These are phyloP conservation scores for Chloroclystis v-ata DNA, from an alignment of 2,888 invertebrate species.

Conservation along the genomic window DNA sequence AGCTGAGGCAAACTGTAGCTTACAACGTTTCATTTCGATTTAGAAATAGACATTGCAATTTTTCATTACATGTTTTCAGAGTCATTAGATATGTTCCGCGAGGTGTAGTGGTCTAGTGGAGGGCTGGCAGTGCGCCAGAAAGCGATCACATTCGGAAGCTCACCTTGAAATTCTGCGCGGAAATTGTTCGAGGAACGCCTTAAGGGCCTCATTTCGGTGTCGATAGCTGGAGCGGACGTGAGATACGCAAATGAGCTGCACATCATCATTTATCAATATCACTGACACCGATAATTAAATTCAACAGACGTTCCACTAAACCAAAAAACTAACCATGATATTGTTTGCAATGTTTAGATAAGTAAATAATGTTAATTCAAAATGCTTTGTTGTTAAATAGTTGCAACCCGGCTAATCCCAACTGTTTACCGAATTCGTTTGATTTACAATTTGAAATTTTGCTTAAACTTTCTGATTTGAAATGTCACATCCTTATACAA, in stretches of 20 bases:
- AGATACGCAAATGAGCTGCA: neutral
- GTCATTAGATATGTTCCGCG: constrained; percentile 23
- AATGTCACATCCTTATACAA: too few species aligned
- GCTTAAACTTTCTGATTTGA: too few species aligned
- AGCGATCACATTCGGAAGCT: constrained; percentile 27
- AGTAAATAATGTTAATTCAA: too few species aligned
- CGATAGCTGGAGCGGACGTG: constrained; percentile 7
- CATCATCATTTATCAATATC: neutral
- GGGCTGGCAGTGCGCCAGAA: constrained; percentile 42
- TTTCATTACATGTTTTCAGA: neutral
- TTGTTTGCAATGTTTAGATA: neutral
- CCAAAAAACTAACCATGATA: too few species aligned
- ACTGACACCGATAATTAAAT: neutral
- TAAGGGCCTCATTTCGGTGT: constrained; percentile 30
- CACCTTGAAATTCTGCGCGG: constrained; percentile 38
- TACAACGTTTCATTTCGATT: neutral
- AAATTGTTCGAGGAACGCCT: constrained; percentile 30
- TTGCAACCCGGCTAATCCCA: too few species aligned
- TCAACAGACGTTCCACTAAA: neutral
- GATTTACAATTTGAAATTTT: too few species aligned
- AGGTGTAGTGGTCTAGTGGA: constrained; percentile 15
- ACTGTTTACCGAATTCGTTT: too few species aligned
- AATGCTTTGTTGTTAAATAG: too few species aligned
- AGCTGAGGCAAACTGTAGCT: neutral
- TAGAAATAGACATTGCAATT: constrained; percentile 3